Evolutionary conservation across 2,888 invertebrate genomes (phyloP).

Genomic region (Drosophila helvetica): DNA sequence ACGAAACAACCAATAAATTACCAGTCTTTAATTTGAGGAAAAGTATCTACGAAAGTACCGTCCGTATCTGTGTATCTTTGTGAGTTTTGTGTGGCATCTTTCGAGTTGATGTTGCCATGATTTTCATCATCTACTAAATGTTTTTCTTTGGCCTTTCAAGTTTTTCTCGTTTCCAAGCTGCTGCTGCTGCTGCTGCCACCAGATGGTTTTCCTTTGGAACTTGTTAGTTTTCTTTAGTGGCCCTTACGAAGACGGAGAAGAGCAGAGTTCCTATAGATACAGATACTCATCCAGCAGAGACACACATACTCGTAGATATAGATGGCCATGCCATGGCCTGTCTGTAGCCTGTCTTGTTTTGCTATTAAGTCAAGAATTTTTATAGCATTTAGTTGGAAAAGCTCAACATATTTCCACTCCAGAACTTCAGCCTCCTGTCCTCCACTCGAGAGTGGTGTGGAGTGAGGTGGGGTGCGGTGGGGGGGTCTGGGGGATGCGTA

Average conservation of each 20-base stretch:
- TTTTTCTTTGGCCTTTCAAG: slow-evolving; percentile 73
- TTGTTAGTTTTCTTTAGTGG: slow-evolving; percentile 77
- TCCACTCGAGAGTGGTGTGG: too few relatives aligned
- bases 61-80: slow-evolving; percentile 8
- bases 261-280: slow-evolving; percentile 8
- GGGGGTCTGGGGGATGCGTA: slow-evolving; percentile 10
- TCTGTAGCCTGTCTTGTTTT: slow-evolving; percentile 74
- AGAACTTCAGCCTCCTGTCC: not conserved
- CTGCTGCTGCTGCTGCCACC: slow-evolving; percentile 18
- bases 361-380: slow-evolving; percentile 79
- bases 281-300: slow-evolving; percentile 40
- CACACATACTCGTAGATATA: slow-evolving; percentile 2
- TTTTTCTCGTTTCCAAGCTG: slow-evolving; percentile 57
- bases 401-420: slow-evolving; percentile 68
- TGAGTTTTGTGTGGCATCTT: slow-evolving; percentile 26
- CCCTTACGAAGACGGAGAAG: not conserved
- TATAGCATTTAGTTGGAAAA: slow-evolving; percentile 79
- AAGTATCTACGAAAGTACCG: not conserved
- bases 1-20: slow-evolving; percentile 48
- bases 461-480: too few relatives aligned
- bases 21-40: slow-evolving; percentile 67
- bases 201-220: slow-evolving; percentile 69
- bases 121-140: slow-evolving; percentile 77
- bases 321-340: not conserved
- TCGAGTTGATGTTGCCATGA: slow-evolving; percentile 71